Percentiles rank a stretch among this genome's conserved stretches.
phyloP scores from a whole-genome alignment of 2,888 invertebrate species.

The Drosophila mulleri region DNA sequence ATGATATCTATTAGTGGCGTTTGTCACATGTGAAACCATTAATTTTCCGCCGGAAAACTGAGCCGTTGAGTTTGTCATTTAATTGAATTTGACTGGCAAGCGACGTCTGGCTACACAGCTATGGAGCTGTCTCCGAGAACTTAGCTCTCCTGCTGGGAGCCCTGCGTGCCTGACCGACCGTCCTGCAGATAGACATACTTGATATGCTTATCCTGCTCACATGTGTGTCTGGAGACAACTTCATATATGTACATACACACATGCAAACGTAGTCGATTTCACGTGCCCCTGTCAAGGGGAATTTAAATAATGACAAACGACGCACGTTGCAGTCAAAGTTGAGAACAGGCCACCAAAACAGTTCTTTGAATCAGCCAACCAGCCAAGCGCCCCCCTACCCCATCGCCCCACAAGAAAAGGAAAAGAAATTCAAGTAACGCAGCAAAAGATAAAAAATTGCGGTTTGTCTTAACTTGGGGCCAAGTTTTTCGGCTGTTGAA shows the following conservation, averaged over 20 bases:
- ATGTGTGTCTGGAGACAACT: slow-evolving; percentile 71
- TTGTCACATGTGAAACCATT: slow-evolving; percentile 47
- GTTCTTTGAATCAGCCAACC: background rate
- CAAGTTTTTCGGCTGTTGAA: slow-evolving; percentile 78
- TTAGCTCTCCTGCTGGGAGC: slow-evolving; percentile 7
- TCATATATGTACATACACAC: no score
- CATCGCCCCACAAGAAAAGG: background rate
- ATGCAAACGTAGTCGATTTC: slow-evolving; percentile 59
- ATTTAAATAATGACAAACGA: slow-evolving; percentile 84
- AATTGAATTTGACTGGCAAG: slow-evolving; percentile 79
- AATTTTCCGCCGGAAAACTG: slow-evolving; percentile 32
- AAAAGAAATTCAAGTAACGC: slow-evolving; percentile 21
- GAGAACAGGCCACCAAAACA: slow-evolving; percentile 24
- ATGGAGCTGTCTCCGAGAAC: slow-evolving; percentile 54
- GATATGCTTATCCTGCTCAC: slow-evolving; percentile 64
- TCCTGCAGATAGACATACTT: slow-evolving; percentile 41
- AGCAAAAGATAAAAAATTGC: slow-evolving; percentile 68
- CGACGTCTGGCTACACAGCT: slow-evolving; percentile 30
- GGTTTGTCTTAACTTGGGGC: slow-evolving; percentile 67
- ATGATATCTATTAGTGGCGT: slow-evolving; percentile 36
- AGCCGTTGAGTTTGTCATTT: slow-evolving; percentile 79
- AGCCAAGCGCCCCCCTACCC: background rate
- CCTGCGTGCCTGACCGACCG: slow-evolving; percentile 41
- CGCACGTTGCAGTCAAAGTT: slow-evolving; percentile 66
- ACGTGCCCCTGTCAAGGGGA: slow-evolving; percentile 81